Base-by-base conservation (phyloP, 1,140 invertebrate species). In the Drosophila kepulauana region DNA sequence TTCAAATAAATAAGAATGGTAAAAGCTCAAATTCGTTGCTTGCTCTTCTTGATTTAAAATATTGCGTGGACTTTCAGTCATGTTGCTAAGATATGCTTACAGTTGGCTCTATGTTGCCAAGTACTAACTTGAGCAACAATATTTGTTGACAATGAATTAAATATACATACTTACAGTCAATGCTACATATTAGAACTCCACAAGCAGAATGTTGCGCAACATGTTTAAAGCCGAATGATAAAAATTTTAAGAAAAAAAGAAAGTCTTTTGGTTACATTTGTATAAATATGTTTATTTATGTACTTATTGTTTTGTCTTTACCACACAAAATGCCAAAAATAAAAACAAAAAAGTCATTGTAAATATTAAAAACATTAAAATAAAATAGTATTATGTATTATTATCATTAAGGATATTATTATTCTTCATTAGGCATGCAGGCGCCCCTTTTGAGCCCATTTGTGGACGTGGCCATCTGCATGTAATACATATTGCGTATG, bases 201-300 rank as follows among this genome's bases (percentile, higher is more conserved):
- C 3, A 28, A 28, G 20, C 2, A 3, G 11, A 7, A 49, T 49
- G 48, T 49, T 49, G 20, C 48, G 15, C 46, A 48, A 48, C 46
- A 28, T 25, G 7, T 4, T 43, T 0, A 13, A 43, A 10, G 10
- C 30, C 30, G 1, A 33, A 33, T 6, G 30, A 38, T 38, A 25
- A 4, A 3, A 25, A 4, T 4, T 25, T 38, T 38, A 49, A 10
- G 20, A 28, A 10, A 52, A 8, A n/a, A 16, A 15, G 4, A 67
- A 52, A 3, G 52, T 57, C 63, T 46, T 75, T 49, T 25, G 20
- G 49, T 82, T 89, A 80, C 87, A 89, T 88, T 54, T 84, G 74
- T 88, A 88, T 88, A 88, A 88, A 88, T 88, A 88, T 88, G 75
- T 88, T 74, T 48, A 70, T 78, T 87, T 88, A 75, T 72, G 84